Conservation (phyloP, 2,888 invertebrate genomes). For the Caenorhabditis japonica region DNA sequence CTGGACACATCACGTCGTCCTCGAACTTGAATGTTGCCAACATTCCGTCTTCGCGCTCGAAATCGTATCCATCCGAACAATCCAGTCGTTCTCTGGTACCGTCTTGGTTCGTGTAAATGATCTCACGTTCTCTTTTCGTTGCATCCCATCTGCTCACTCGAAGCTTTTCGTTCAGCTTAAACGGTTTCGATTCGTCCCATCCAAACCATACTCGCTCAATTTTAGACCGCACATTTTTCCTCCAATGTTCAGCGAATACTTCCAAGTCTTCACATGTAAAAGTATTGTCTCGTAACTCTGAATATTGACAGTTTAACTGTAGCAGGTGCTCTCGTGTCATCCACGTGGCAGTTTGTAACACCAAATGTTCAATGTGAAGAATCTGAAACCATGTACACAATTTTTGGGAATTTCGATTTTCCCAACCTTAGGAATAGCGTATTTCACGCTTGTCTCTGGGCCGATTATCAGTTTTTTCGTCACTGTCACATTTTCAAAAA, state of each 20-base stretch:
- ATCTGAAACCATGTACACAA: slow-evolving; percentile 20
- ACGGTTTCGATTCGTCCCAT: background rate
- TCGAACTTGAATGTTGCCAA: slow-evolving; percentile 5
- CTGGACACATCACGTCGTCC: background rate
- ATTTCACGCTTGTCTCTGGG: slow-evolving; percentile 2
- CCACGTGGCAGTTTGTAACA: slow-evolving; percentile 2
- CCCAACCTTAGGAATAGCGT: background rate
- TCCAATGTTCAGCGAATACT: slow-evolving; percentile 20
- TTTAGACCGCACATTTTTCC: background rate
- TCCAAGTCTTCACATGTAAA: slow-evolving; percentile 8
- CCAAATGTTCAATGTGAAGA: slow-evolving; percentile 6
- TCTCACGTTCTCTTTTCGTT: slow-evolving; percentile 8
- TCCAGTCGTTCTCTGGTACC: background rate
- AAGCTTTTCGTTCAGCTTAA: background rate
- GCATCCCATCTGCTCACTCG: slow-evolving; percentile 4
- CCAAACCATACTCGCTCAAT: slow-evolving; percentile 2
- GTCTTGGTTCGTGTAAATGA: background rate
- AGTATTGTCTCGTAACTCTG: background rate
- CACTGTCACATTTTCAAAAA: slow-evolving; percentile 10
- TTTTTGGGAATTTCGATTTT: background rate
- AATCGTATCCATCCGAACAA: slow-evolving; percentile 11
- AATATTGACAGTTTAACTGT: slow-evolving; percentile 4
- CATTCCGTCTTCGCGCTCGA: slow-evolving; percentile 19
- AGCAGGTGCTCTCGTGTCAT: slow-evolving; percentile 20
- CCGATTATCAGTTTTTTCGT: background rate